Evolutionary conservation across 2,888 invertebrate species (phyloP).

Genomic region (Lasioglossum zephyrum): DNA sequence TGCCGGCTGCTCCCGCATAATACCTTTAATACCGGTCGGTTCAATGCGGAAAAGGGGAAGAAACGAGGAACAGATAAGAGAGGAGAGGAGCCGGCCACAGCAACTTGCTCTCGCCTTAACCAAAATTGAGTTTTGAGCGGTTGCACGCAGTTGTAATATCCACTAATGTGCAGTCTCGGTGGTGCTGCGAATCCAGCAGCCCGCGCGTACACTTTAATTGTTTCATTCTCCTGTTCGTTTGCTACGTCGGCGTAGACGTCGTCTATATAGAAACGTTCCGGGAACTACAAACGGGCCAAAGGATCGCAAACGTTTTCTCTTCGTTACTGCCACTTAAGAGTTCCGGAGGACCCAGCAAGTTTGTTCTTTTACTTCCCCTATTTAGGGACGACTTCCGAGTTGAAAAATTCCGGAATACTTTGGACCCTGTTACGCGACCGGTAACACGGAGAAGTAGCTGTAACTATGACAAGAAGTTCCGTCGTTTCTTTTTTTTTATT

Average conservation of each 20-base stretch:
- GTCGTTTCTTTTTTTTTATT: neutral
- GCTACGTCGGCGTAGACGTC: neutral
- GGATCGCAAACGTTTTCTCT: slow-evolving; percentile 5
- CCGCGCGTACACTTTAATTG: neutral
- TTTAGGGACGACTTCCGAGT: neutral
- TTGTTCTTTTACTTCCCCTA: neutral
- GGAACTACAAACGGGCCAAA: neutral
- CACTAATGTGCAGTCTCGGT: slow-evolving; percentile 8
- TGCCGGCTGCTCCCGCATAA: slow-evolving; percentile 36
- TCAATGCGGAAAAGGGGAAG: slow-evolving; percentile 22
- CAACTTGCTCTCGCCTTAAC: neutral
- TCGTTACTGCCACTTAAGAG: neutral
- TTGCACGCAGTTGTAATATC: slow-evolving; percentile 15
- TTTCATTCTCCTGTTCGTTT: slow-evolving; percentile 3
- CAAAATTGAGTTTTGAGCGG: slow-evolving; percentile 52
- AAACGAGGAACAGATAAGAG: neutral
- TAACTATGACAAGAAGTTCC: neutral
- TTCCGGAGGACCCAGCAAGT: neutral
- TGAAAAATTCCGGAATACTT: slow-evolving; percentile 20
- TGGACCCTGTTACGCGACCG: neutral
- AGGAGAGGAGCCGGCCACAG: neutral
- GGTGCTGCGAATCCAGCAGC: neutral
- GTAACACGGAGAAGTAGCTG: neutral
- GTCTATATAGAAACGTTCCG: neutral
- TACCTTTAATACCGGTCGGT: slow-evolving; percentile 38